Evolutionary conservation across 2,113 vertebrate species (phyloP).

Genomic region (Tangachromis dhanisi): DNA sequence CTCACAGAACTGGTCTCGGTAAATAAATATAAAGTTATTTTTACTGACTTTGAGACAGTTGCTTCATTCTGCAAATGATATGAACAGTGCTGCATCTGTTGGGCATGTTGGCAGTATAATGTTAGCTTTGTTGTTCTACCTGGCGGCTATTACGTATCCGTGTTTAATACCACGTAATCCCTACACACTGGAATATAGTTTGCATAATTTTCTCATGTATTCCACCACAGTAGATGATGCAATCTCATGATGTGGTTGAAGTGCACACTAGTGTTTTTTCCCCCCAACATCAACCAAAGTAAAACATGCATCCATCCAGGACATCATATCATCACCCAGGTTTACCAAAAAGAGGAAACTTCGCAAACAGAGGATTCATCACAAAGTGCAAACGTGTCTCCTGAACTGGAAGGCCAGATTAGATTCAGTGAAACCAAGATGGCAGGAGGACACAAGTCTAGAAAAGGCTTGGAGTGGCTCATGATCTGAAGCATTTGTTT

Average conservation of each 20-base stretch:
- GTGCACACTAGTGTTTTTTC: neutral
- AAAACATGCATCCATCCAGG: neutral
- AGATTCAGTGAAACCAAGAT: neutral
- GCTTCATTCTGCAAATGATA: neutral
- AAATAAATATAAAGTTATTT: neutral
- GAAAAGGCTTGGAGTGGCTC: neutral
- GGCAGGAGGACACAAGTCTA: neutral
- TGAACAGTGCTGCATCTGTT: neutral
- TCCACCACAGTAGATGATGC: neutral
- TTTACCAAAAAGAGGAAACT: neutral
- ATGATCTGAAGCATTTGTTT: neutral
- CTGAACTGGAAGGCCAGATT: neutral
- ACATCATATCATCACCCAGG: neutral
- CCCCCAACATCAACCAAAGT: rapidly evolving
- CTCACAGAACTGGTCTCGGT: neutral
- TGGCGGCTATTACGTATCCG: neutral
- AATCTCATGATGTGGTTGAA: neutral
- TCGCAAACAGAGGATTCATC: neutral
- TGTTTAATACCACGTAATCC: neutral
- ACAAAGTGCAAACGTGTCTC: neutral
- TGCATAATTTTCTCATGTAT: neutral
- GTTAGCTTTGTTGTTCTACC: neutral
- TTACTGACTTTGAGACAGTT: neutral
- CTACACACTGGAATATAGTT: neutral
- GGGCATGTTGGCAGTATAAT: neutral